Base-by-base conservation (phyloP, 1,140 invertebrate species). In the Leptinotarsa undecemlineata region DNA sequence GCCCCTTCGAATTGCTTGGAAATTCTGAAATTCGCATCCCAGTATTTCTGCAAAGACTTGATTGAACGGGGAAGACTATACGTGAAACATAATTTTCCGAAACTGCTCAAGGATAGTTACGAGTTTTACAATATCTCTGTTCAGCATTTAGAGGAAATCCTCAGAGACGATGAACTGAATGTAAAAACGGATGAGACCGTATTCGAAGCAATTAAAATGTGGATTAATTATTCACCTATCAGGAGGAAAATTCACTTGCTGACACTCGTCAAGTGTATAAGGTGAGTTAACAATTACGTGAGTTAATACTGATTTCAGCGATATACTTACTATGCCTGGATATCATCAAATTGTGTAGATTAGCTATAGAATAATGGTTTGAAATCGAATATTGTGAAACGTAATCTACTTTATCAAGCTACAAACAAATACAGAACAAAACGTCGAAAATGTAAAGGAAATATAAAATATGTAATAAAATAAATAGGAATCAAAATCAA, bases 1-100 rank as follows among this genome's bases (percentile, higher is more conserved):
- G 88, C 74, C 76, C 87, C 79, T 78, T 86, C 71, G 81, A 90
- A 81, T 74, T 85, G 84, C 68, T 74, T 85, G 88, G 85, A 86
- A 48, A 90, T 94, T 78, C 90, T 91, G 71, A 90, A 91, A 82
- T 94, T 94, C 83, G 91, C 92, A 17, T 87, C 87, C 74, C 87
- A 88, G 80, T 92, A 91, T 84, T 91, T 90, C 79, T 93, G 91
- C 82, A 86, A 84, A 73, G 87, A 89, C 61, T 80, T 91, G 70
- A 86, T 88, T 73, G 84, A 86, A 63, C 86, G 86, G 79, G 88
- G 86, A 48, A 87, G 86, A 78, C 79, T 85, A 74, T 90, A 85
- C 79, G 86, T 90, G 77, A 84, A 86, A 80, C 86, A 87, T 74
- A 84, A 88, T 79, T 89, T 89, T 82, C 83, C 81, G 26, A 84